Percentiles rank a stretch among this genome's conserved stretches.
Evolutionary conservation across 2,888 invertebrate species (phyloP).

Genomic region (Rhagophthalmus giganteus): DNA sequence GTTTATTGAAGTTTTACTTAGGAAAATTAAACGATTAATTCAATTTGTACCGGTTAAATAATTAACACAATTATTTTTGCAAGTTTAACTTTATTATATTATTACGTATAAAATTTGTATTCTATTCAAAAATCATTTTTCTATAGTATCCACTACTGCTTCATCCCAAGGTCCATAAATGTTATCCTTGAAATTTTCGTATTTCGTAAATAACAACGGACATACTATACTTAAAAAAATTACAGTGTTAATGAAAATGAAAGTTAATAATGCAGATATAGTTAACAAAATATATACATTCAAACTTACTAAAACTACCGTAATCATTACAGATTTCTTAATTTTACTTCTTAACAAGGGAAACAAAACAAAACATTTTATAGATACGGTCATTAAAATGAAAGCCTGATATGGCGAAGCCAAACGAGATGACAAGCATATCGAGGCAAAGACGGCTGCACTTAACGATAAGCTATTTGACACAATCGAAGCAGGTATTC

Average conservation of each 20-base stretch:
- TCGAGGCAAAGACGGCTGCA: conserved; percentile 91
- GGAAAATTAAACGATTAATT: conserved; percentile 77
- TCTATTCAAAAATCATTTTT: conserved; percentile 5
- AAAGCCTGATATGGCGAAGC: conserved; percentile 86
- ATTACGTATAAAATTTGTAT: conserved; percentile 25
- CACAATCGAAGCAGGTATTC: conserved; percentile 82
- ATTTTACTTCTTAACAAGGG: conserved; percentile 74
- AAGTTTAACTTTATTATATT: conserved; percentile 26
- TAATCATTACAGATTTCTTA: conserved; percentile 60
- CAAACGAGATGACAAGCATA: conserved; percentile 91
- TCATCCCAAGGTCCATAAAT: conserved; percentile 99
- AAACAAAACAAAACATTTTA: conserved; percentile 85
- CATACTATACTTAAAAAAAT: conserved; percentile 71
- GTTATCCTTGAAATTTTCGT: conserved; percentile 83
- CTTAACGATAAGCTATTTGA: conserved; percentile 91
- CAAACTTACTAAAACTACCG: conserved; percentile 59
- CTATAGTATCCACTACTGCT: conserved; percentile 74
- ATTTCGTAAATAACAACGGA: conserved; percentile 73
- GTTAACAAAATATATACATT: conserved; percentile 60
- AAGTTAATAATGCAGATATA: conserved; percentile 62
- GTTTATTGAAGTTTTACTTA: conserved; percentile 73
- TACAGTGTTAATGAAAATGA: conserved; percentile 64
- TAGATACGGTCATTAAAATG: conserved; percentile 84
- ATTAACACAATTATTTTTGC: conserved; percentile 31
- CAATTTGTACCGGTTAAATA: conserved; percentile 72